phyloP scores from a whole-genome alignment of 30 jellyfish, hydroid and myxozoan species.

The Aurelia aurita complex sp. Pacific region DNA sequence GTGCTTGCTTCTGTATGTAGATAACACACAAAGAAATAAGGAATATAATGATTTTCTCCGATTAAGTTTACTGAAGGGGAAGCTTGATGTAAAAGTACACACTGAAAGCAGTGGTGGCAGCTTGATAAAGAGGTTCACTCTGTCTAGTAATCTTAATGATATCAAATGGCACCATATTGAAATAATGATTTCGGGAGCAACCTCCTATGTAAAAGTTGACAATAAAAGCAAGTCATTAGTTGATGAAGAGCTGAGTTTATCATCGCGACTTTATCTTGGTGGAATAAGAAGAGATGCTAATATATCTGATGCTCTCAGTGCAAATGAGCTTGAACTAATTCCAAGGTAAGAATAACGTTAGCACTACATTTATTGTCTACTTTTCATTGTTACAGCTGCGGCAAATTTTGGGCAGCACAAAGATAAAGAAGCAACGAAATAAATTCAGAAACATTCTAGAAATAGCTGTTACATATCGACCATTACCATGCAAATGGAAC shows the following conservation, averaged over 20 bases:
- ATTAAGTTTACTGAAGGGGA: conserved; percentile 46
- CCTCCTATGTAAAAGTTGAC: conserved; percentile 25
- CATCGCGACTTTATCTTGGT: conserved; percentile 49
- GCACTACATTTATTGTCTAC: no score
- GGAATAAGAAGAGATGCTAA: conserved; percentile 28
- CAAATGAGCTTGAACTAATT: no score
- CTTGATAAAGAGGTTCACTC: conserved; percentile 22
- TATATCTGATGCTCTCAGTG: neutral
- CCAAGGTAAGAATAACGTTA: no score
- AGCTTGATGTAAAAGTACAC: conserved; percentile 48
- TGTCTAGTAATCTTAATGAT: conserved; percentile 59
- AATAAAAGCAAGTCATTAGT: conserved; percentile 12
- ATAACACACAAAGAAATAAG: conserved; percentile 35
- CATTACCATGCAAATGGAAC: no score
- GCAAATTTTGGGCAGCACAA: no score
- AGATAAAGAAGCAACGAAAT: no score
- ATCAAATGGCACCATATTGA: conserved; percentile 74
- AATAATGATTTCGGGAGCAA: conserved; percentile 11
- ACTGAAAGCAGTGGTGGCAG: conserved; percentile 8
- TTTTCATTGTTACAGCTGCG: no score
- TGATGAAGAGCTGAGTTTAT: conserved; percentile 10
- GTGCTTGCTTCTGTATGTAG: conserved; percentile 68
- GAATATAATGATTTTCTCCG: conserved; percentile 22
- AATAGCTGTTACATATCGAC: no score
- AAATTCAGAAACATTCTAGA: no score